These are phyloP conservation scores for Pasiphila rectangulata DNA, from an alignment of 2,888 invertebrate species.

Conservation along the genomic window DNA sequence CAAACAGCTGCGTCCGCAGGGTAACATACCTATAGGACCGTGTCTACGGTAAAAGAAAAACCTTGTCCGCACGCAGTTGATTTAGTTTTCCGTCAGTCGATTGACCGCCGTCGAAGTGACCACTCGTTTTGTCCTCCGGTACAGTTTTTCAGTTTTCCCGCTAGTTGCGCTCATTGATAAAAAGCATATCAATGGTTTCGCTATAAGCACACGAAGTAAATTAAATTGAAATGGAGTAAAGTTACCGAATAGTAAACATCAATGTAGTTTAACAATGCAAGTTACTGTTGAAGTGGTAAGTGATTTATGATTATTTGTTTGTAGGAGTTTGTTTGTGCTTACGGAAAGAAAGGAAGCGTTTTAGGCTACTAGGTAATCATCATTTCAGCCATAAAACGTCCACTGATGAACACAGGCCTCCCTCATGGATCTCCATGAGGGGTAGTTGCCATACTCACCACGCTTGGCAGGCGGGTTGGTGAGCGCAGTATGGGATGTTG, in stretches of 20 bases:
- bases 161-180: background rate
- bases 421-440: too few relatives aligned
- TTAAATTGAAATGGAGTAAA: too few relatives aligned
- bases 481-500: too few relatives aligned
- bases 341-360: too few relatives aligned
- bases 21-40: background rate
- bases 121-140: constrained; percentile 41
- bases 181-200: background rate
- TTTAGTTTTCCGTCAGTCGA: constrained; percentile 39
- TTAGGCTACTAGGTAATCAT: too few relatives aligned
- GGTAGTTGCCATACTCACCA: too few relatives aligned
- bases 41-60: background rate
- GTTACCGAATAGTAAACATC: too few relatives aligned
- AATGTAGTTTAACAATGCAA: constrained; percentile 50
- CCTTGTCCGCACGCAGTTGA: constrained; percentile 11
- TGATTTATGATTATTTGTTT: constrained; percentile 8
- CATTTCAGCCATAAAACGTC: too few relatives aligned
- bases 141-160: constrained; percentile 32
- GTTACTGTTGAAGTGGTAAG: constrained; percentile 72
- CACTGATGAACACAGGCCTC: too few relatives aligned
- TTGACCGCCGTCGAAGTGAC: constrained; percentile 40
- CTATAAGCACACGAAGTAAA: background rate
- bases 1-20: constrained; percentile 32
- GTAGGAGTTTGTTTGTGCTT: too few relatives aligned
- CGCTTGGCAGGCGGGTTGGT: too few relatives aligned